Conservation (phyloP, 1,140 invertebrate genomes). For the Semibalanus balanoides region DNA sequence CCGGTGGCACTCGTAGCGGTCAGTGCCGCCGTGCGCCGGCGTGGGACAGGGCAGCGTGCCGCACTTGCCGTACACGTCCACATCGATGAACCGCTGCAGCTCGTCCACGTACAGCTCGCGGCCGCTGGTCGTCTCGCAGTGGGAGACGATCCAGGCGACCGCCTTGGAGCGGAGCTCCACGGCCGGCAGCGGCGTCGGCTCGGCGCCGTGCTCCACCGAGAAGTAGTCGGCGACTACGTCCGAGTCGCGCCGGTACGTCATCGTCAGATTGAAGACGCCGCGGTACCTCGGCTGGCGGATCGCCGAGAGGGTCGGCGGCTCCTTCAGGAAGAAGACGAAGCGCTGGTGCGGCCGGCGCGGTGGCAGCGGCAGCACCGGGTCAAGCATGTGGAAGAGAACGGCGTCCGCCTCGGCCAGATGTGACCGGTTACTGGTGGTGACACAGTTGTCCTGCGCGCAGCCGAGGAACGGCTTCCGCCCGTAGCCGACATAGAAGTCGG, state of each 20-base stretch:
- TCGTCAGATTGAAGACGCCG: slow-evolving; percentile 30
- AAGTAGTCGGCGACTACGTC: slow-evolving; percentile 23
- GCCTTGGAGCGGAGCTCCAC: slow-evolving; percentile 29
- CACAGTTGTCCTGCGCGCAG: background rate
- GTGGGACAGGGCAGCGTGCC: slow-evolving; percentile 19
- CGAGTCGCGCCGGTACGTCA: slow-evolving; percentile 28
- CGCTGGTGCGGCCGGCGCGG: background rate
- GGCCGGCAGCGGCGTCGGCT: slow-evolving; percentile 33
- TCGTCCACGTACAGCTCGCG: slow-evolving; percentile 34
- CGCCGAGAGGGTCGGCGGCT: background rate
- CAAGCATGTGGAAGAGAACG: background rate
- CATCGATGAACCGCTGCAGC: slow-evolving; percentile 32
- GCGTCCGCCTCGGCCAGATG: background rate
- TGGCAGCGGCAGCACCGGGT: background rate
- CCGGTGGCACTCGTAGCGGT: slow-evolving; percentile 20
- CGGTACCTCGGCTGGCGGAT: background rate
- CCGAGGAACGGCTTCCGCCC: background rate
- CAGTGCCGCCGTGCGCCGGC: slow-evolving; percentile 8
- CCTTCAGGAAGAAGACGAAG: slow-evolving; percentile 4
- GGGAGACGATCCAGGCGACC: slow-evolving; percentile 37
- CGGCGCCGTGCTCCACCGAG: background rate
- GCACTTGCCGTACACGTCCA: slow-evolving; percentile 42
- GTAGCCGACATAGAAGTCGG: background rate
- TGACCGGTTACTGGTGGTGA: background rate
- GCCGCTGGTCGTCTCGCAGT: slow-evolving; percentile 33